These are phyloP conservation scores for Sterrhoptilus dennistouni DNA, from an alignment of 2,113 vertebrate genomes.

Conservation along the genomic window DNA sequence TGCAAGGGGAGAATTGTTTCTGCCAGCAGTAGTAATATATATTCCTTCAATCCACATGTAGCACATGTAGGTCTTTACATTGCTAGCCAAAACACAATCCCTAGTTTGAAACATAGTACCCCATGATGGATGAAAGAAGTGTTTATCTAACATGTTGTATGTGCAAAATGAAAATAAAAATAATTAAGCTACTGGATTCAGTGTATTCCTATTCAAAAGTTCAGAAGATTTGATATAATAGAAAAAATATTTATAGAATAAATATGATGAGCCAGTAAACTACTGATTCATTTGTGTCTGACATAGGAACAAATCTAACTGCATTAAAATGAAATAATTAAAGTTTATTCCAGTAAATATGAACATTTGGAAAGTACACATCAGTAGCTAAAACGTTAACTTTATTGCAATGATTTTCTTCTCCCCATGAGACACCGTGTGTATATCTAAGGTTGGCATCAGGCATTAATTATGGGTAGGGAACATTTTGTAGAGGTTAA, in stretches of 20 bases:
- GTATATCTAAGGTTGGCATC: neutral
- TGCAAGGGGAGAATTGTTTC: neutral
- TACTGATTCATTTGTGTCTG: neutral
- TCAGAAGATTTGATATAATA: neutral
- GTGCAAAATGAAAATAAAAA: neutral
- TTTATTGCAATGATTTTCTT: neutral
- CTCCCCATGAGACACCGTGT: neutral
- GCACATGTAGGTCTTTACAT: neutral
- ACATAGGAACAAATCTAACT: conserved; percentile 1
- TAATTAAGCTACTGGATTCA: neutral
- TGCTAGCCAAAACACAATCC: neutral
- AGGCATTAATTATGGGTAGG: neutral
- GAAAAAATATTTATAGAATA: neutral
- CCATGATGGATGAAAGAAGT: neutral
- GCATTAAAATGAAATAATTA: neutral
- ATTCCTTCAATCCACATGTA: neutral
- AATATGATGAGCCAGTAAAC: neutral
- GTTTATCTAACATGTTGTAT: neutral
- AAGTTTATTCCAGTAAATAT: conserved; percentile 2
- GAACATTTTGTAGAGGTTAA: conserved; percentile 2
- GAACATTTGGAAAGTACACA: neutral
- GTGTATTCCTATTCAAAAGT: neutral
- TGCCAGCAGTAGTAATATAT: neutral
- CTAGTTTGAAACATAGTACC: neutral
- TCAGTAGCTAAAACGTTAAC: conserved; percentile 4